Evolutionary conservation across 2,888 invertebrate species (phyloP).

Genomic region (Helicoverpa assulta): DNA sequence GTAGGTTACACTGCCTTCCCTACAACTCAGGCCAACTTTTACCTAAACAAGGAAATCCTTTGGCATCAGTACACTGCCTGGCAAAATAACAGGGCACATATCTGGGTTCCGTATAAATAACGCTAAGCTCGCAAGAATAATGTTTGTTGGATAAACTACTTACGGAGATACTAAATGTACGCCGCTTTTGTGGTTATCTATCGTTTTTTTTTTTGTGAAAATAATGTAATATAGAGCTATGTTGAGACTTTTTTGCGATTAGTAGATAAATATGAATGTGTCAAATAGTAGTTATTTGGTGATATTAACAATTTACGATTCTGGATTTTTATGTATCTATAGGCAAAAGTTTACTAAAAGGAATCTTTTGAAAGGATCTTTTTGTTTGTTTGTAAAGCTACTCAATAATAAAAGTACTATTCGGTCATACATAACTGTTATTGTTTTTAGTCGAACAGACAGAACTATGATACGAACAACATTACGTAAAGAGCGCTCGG

Average conservation of each 20-base stretch:
- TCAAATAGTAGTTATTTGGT: too few relatives aligned
- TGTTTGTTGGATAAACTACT: constrained; percentile 67
- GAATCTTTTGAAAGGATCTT: too few relatives aligned
- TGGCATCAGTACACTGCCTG: constrained; percentile 26
- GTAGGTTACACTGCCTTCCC: constrained; percentile 16
- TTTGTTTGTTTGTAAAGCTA: too few relatives aligned
- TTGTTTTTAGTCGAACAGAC: constrained; percentile 11
- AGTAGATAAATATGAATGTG: too few relatives aligned
- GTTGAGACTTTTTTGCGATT: too few relatives aligned
- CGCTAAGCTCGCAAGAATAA: constrained; percentile 62
- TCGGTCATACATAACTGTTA: constrained; percentile 17
- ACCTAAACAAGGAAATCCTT: constrained; percentile 32
- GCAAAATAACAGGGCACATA: constrained; percentile 55
- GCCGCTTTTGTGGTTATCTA: constrained; percentile 41
- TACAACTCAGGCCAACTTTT: constrained; percentile 33
- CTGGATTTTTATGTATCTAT: too few relatives aligned
- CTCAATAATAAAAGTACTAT: too few relatives aligned
- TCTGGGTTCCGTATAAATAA: constrained; percentile 63
- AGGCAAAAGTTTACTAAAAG: too few relatives aligned
- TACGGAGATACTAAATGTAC: constrained; percentile 52
- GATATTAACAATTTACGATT: too few relatives aligned
- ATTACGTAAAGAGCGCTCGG: constrained; percentile 18
- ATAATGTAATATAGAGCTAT: not conserved
- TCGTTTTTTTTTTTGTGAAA: constrained; percentile 15
- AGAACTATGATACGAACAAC: constrained; percentile 19